Percentiles rank a stretch among this genome's conserved stretches.
Evolutionary conservation across 2,113 vertebrate species (phyloP).

Genomic region (Leiothrix lutea): DNA sequence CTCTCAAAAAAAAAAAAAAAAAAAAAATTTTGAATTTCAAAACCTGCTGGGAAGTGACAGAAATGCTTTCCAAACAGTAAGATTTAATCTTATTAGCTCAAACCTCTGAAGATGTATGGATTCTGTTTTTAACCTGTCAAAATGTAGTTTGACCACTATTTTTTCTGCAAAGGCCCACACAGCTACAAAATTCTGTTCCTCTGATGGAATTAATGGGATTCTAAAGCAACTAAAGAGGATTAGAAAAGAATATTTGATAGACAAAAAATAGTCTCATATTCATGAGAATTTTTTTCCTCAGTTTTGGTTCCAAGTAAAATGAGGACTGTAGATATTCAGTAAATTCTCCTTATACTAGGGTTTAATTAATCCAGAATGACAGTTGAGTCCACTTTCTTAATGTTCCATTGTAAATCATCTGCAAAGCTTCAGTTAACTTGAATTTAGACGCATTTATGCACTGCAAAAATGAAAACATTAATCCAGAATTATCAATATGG

Average conservation of each 20-base stretch:
- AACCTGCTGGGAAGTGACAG: conserved; percentile 47
- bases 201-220: conserved; percentile 65
- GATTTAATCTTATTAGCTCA: conserved; percentile 59
- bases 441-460: conserved; percentile 32
- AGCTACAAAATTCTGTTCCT: conserved; percentile 44
- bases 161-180: conserved; percentile 57
- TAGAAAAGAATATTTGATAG: conserved; percentile 46
- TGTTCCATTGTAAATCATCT: conserved; percentile 64
- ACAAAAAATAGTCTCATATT: conserved; percentile 21
- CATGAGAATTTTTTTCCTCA: neutral
- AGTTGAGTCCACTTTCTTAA: conserved; percentile 51
- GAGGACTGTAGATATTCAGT: conserved; percentile 42
- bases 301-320: conserved; percentile 55
- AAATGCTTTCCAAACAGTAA: conserved; percentile 46
- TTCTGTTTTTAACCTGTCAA: conserved; percentile 60
- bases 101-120: conserved; percentile 45
- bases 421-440: conserved; percentile 45
- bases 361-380: conserved; percentile 71
- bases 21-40: conserved; percentile 10
- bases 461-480: conserved; percentile 64
- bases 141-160: conserved; percentile 44
- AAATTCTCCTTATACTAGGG: conserved; percentile 63
- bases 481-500: conserved; percentile 63
- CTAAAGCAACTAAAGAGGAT: conserved; percentile 56
- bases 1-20: neutral